Conservation (phyloP, 2,113 vertebrate genomes). For the Thamnophis sirtalis region DNA sequence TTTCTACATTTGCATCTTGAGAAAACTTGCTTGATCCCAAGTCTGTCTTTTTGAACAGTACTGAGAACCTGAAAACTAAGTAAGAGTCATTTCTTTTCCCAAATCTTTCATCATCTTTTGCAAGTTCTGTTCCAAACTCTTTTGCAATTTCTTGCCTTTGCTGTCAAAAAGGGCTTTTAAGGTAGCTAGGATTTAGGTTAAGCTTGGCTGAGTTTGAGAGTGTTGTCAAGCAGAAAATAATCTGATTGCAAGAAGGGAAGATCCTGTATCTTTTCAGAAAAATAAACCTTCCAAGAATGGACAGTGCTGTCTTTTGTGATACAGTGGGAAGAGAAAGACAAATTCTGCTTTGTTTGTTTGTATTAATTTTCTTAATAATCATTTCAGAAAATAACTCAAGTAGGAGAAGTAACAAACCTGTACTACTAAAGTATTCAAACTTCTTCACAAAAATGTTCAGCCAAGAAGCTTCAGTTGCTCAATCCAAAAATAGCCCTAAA, state of each 20-base stretch:
- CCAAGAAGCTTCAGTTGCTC: not conserved
- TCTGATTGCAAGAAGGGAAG: not conserved
- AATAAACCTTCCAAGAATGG: not conserved
- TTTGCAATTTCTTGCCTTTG: not conserved
- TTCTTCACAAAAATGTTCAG: not conserved
- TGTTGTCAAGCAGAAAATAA: not conserved
- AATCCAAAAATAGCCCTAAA: not conserved
- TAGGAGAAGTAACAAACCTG: not conserved
- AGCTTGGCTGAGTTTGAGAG: not conserved
- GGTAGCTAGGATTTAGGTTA: not conserved
- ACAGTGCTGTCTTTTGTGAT: not conserved
- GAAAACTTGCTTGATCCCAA: not conserved
- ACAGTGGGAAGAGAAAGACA: not conserved
- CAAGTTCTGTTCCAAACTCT: not conserved
- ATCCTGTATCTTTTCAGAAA: not conserved
- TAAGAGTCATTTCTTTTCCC: not conserved
- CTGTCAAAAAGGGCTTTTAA: not conserved
- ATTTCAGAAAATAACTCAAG: not conserved
- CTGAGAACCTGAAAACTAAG: not conserved
- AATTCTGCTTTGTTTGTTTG: not conserved
- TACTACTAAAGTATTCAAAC: not conserved
- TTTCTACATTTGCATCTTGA: not conserved
- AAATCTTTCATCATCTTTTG: not conserved
- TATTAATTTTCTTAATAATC: not conserved
- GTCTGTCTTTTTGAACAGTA: not conserved